A percentile compares a stretch with the other conserved stretches of the same genome.
Evolutionary conservation across 2,797 vertebrate genomes (phyloP).

Genomic region (Anguilla pacifica): DNA sequence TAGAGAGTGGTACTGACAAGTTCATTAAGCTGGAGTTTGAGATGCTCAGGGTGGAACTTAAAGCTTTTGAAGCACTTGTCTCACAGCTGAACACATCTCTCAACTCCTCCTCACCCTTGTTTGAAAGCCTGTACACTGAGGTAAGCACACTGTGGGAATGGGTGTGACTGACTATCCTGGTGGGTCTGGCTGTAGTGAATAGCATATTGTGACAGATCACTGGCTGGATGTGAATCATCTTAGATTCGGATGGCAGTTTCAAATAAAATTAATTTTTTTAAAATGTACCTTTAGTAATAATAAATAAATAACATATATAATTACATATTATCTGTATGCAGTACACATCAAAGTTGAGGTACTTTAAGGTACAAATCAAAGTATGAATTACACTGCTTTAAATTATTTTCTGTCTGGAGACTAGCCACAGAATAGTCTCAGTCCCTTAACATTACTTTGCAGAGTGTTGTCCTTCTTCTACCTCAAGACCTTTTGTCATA

Average conservation of each 20-base stretch:
- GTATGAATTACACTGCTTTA: no score
- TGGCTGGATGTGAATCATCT: not conserved
- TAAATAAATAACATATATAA: no score
- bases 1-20: constrained; percentile 68
- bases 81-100: constrained; percentile 69
- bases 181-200: not conserved
- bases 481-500: no score
- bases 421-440: no score
- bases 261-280: not conserved
- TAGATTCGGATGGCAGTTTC: not conserved
- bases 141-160: constrained; percentile 55
- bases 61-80: constrained; percentile 75
- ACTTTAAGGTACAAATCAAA: no score
- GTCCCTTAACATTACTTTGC: no score
- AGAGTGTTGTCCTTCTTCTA: no score
- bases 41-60: constrained; percentile 77
- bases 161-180: constrained; percentile 9
- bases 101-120: constrained; percentile 59
- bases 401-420: no score
- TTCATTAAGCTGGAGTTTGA: constrained; percentile 85
- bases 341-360: no score
- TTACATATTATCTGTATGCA: no score
- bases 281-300: no score
- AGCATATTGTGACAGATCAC: not conserved
- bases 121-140: constrained; percentile 79